phyloP scores from a whole-genome alignment of 2,888 invertebrate species.

The Celastrina argiolus region DNA sequence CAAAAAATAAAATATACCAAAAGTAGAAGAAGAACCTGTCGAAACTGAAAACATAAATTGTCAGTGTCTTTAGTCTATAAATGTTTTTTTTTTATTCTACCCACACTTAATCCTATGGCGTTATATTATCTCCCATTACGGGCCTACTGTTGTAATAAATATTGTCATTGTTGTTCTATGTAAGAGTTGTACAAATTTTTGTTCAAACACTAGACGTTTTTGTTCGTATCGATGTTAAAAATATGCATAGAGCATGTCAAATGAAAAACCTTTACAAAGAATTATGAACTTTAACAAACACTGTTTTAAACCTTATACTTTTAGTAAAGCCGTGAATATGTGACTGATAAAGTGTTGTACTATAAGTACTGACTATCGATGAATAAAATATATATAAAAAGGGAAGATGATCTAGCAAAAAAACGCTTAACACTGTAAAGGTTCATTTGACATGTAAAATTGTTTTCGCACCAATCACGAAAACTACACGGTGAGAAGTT shows the following conservation, averaged over 20 bases:
- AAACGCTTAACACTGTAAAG: not conserved
- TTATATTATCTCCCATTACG: not conserved
- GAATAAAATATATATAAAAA: not conserved
- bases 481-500: slow-evolving; percentile 33
- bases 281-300: not conserved
- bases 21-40: not conserved
- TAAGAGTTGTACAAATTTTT: slow-evolving; percentile 8
- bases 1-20: too few relatives aligned
- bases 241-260: not conserved
- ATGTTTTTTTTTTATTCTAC: not conserved
- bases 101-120: not conserved
- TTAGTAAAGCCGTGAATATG: not conserved
- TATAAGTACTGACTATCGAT: not conserved
- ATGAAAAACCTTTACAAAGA: not conserved
- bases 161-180: slow-evolving; percentile 14
- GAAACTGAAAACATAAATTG: not conserved
- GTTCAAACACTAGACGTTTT: slow-evolving; percentile 13
- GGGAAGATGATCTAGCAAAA: not conserved
- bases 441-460: slow-evolving; percentile 11
- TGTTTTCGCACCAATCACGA: slow-evolving; percentile 32
- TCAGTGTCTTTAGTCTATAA: not conserved
- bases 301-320: not conserved
- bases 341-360: not conserved
- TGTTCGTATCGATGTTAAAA: slow-evolving; percentile 9
- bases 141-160: slow-evolving; percentile 17